phyloP scores from a whole-genome alignment of 2,797 vertebrate species.

The Cottoperca gobio region DNA sequence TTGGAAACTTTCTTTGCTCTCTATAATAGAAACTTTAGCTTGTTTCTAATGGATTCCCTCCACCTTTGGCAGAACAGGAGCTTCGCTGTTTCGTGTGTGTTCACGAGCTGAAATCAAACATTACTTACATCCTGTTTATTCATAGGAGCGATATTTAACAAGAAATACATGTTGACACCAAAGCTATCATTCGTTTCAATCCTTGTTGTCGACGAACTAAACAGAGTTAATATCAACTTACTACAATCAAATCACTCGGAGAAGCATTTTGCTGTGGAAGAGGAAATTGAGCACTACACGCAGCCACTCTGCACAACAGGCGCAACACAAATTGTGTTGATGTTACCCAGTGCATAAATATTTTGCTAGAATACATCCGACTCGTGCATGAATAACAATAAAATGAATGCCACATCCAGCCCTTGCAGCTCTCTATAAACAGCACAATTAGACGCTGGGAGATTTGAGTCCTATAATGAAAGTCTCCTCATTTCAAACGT shows the following conservation, averaged over 20 bases:
- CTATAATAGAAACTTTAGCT: slow-evolving; percentile 29
- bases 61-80: slow-evolving; percentile 19
- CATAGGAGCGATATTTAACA: slow-evolving; percentile 23
- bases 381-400: slow-evolving; percentile 62
- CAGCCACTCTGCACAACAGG: slow-evolving; percentile 45
- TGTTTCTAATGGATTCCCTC: slow-evolving; percentile 22
- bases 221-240: slow-evolving; percentile 8
- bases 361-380: slow-evolving; percentile 57
- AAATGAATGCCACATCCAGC: slow-evolving; percentile 55
- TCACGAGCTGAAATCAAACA: slow-evolving; percentile 12
- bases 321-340: slow-evolving; percentile 58
- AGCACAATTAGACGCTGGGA: slow-evolving; percentile 63
- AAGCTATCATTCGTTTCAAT: slow-evolving; percentile 16
- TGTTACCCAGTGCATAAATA: slow-evolving; percentile 64
- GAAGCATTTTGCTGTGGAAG: slow-evolving; percentile 10
- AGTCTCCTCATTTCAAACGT: slow-evolving; percentile 60
- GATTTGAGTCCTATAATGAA: slow-evolving; percentile 59
- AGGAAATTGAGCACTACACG: slow-evolving; percentile 53
- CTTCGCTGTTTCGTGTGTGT: slow-evolving; percentile 46
- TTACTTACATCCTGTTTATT: slow-evolving; percentile 12
- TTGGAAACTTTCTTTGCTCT: slow-evolving; percentile 30
- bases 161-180: slow-evolving; percentile 1
- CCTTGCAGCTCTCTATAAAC: slow-evolving; percentile 39
- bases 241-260: slow-evolving; percentile 24
- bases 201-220: slow-evolving; percentile 3